Conservation (phyloP, 35 echinoderm and acorn worm species). For the Heliocidaris erythrogramma region DNA sequence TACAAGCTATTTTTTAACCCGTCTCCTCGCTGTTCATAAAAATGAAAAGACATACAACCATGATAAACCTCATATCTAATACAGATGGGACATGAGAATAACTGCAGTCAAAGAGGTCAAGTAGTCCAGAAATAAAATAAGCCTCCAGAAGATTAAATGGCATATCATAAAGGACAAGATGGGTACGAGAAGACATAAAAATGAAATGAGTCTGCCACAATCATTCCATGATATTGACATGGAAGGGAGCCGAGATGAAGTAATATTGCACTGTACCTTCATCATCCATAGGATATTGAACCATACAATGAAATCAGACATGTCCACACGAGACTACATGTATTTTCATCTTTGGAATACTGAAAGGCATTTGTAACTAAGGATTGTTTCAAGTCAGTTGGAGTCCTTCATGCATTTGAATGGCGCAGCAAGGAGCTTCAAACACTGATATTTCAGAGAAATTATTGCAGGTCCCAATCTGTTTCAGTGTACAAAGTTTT, state of each 20-base stretch:
- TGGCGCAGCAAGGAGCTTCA: too few species aligned
- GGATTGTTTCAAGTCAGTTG: too few species aligned
- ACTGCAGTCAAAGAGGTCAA: background rate
- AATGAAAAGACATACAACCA: background rate
- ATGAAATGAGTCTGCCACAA: background rate
- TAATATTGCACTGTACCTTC: too few species aligned
- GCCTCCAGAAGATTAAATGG: background rate
- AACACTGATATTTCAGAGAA: too few species aligned
- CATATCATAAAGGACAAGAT: background rate
- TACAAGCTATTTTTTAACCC: background rate
- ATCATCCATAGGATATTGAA: background rate
- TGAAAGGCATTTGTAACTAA: too few species aligned
- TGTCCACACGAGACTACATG: background rate
- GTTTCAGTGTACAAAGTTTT: too few species aligned
- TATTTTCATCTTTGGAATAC: background rate
- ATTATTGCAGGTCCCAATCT: too few species aligned
- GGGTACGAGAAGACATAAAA: background rate
- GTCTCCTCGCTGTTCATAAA: background rate
- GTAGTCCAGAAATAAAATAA: background rate
- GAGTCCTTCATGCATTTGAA: too few species aligned
- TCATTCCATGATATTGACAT: background rate
- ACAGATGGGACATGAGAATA: background rate
- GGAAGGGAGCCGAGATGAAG: background rate
- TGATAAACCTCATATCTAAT: background rate
- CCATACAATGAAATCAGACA: background rate